Evolutionary conservation across 2,113 vertebrate genomes (phyloP).

Genomic region (Probosciger aterrimus): DNA sequence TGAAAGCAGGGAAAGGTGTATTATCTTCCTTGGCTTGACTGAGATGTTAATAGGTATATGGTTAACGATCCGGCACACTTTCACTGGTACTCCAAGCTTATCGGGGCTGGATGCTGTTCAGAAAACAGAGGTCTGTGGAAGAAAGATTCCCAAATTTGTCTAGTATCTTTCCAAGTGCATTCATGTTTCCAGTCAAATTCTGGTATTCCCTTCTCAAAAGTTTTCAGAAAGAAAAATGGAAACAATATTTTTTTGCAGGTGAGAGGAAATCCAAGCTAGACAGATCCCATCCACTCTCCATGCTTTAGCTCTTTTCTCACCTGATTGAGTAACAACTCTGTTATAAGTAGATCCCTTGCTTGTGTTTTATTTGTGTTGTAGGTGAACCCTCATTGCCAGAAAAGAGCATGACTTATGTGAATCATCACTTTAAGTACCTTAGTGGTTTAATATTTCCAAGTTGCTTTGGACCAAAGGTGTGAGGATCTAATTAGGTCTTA

Average conservation of each 20-base stretch:
- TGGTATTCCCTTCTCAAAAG: not conserved
- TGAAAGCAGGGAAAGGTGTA: not conserved
- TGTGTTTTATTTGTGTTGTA: not conserved
- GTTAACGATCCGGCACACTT: not conserved
- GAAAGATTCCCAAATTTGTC: not conserved
- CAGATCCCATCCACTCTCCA: not conserved
- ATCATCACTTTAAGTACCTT: not conserved
- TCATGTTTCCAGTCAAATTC: not conserved
- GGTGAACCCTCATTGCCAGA: not conserved
- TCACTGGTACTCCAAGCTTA: not conserved
- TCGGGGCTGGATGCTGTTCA: not conserved
- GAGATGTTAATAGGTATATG: not conserved
- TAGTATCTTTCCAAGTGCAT: not conserved
- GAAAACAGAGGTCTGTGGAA: not conserved
- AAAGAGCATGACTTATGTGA: not conserved
- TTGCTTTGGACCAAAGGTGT: constrained; percentile 4
- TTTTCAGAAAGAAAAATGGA: not conserved
- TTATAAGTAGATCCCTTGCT: not conserved
- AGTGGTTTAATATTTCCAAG: not conserved
- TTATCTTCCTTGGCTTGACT: not conserved
- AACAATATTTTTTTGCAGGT: not conserved
- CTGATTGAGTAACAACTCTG: not conserved
- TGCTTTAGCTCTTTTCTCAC: not conserved
- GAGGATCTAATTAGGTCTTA: constrained; percentile 19
- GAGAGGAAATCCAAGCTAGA: not conserved